These are phyloP conservation scores for Manduca sexta DNA, from an alignment of 1,140 invertebrate species.

Conservation along the genomic window DNA sequence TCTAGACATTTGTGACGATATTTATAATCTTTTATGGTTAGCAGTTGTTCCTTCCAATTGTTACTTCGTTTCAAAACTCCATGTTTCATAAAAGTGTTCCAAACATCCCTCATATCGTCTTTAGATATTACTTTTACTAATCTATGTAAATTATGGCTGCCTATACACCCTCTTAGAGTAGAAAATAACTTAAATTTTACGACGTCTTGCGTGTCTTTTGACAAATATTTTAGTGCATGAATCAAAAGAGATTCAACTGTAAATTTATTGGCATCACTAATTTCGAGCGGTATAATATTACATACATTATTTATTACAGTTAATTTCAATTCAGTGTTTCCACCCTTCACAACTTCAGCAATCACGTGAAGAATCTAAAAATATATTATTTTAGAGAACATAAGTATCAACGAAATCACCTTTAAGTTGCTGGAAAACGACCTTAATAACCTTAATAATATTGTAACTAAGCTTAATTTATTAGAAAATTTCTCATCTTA, in stretches of 20 bases:
- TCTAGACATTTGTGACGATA: conserved; percentile 39
- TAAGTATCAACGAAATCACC: too few species aligned
- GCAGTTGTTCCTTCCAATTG: conserved; percentile 17
- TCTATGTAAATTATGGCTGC: conserved; percentile 18
- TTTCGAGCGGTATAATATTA: conserved; percentile 15
- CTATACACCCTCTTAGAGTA: neutral
- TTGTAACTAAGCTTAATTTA: neutral
- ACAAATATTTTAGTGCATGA: conserved; percentile 16
- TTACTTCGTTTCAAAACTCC: neutral
- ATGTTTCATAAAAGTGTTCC: conserved; percentile 8
- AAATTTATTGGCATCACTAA: conserved; percentile 15
- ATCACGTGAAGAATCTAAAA: conserved; percentile 44
- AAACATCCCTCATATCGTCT: conserved; percentile 14
- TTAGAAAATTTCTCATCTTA: conserved; percentile 7
- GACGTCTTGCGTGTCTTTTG: conserved; percentile 12
- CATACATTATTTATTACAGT: conserved; percentile 37
- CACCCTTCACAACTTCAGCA: conserved; percentile 22
- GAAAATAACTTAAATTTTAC: conserved; percentile 20
- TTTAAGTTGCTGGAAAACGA: too few species aligned
- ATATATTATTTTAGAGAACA: conserved; percentile 6
- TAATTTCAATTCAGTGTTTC: conserved; percentile 31
- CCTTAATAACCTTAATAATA: too few species aligned
- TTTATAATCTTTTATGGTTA: conserved; percentile 4
- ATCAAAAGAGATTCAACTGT: conserved; percentile 7
- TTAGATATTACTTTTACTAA: conserved; percentile 18